Evolutionary conservation across 2,888 invertebrate genomes (phyloP), one percentile per base, ranked within the genome.

Genomic region (Allolobophora icterica): DNA sequence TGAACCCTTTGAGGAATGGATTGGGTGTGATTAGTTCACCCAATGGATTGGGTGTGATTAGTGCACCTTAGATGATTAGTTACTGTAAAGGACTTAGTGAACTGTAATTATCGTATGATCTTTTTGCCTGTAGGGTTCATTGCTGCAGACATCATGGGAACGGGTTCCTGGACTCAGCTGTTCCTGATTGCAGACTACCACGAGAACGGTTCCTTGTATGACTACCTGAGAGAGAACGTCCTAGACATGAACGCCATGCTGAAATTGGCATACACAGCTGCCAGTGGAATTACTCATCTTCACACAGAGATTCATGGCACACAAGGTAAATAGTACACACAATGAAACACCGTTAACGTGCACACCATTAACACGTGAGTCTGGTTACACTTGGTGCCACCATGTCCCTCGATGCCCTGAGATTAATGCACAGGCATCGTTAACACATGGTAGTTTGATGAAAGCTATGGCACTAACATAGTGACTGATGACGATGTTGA

Each of bases 161-260:
- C 97, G 87, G 98, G 98, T 35, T 97, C 97, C 45, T 98, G 98
- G 97, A 98, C 98, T 35, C 98, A 98, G 96, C 97, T 98, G 97
- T 96, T 98, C 93, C 96, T 99, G 91, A 98, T 99, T 94, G 98
- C 98, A 1, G 98, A 99, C 94, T 99, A 97, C 95, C 98, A 98
- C 96, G 97, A 98, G 95, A 96, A 97, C 94, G 98, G 98, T 58
- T 98, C 98, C 24, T 96, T 99, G 83, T 97, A 98, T 95, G 98
- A 98, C 95, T 98, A 98, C 96, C 96, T 99, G 58, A 97, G 97
- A 94, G 96, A 96, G 24, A 96, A 97, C 92, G 97, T 97, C 89
- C 87, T 91, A n/a, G 91, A 91, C 91, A 96, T 98, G 35, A 93
- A 94, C 87, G 94, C 94, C 93, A 95, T 94, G 94, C 91, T 96